A percentile compares a stretch with the other conserved stretches of the same genome.
Evolutionary conservation across 2,797 vertebrate species (phyloP).

Genomic region (Esox lucius): DNA sequence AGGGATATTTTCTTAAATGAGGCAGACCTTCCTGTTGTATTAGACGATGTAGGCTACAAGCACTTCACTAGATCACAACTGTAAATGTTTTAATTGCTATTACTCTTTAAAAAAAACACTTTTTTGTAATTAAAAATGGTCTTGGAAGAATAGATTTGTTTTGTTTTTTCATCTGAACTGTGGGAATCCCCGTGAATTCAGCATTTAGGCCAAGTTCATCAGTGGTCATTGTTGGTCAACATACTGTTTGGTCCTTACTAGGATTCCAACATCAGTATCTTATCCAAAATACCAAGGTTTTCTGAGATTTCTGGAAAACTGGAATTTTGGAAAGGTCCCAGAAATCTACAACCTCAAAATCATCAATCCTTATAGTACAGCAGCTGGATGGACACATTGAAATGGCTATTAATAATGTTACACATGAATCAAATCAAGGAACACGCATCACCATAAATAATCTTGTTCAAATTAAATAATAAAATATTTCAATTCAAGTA

Average conservation of each 20-base stretch:
- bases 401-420: slow-evolving; percentile 27
- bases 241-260: background rate
- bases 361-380: background rate
- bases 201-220: background rate
- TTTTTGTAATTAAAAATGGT: slow-evolving; percentile 77
- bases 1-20: slow-evolving; percentile 70
- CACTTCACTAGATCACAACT: slow-evolving; percentile 77
- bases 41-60: slow-evolving; percentile 76
- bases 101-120: slow-evolving; percentile 69
- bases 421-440: slow-evolving; percentile 43
- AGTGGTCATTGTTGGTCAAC: background rate
- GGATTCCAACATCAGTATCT: too few relatives aligned
- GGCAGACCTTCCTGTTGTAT: slow-evolving; percentile 71
- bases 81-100: slow-evolving; percentile 75
- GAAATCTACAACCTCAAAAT: too few relatives aligned
- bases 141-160: slow-evolving; percentile 54
- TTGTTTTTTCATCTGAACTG: slow-evolving; percentile 42
- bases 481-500: slow-evolving; percentile 59
- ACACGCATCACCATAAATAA: slow-evolving; percentile 31
- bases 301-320: too few relatives aligned
- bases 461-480: slow-evolving; percentile 14
- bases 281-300: too few relatives aligned
- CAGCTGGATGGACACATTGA: background rate
- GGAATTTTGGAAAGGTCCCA: too few relatives aligned
- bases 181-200: background rate